Percentiles rank a stretch among this genome's conserved stretches.
Evolutionary conservation across 2,888 invertebrate species (phyloP).

Genomic region (Bursaphelenchus okinawaensis): DNA sequence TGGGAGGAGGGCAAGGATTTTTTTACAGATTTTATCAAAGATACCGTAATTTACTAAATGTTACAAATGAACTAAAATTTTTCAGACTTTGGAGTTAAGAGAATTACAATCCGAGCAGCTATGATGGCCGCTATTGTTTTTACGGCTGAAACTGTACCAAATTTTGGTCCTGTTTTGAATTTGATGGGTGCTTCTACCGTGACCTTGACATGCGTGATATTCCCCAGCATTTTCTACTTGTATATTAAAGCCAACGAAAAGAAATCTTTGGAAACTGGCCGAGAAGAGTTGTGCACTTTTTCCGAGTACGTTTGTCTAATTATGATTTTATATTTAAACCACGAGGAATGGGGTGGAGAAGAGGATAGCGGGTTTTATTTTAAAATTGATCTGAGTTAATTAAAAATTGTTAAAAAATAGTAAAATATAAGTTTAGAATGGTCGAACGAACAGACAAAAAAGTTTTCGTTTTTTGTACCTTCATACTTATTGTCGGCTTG

Average conservation of each 20-base stretch:
- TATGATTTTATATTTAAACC: background rate
- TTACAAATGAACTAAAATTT: background rate
- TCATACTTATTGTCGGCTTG: conserved; percentile 17
- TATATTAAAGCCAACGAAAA: conserved; percentile 25
- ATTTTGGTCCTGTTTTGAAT: conserved; percentile 34
- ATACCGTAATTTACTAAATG: background rate
- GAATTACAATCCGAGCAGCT: conserved; percentile 23
- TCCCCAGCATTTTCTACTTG: conserved; percentile 31
- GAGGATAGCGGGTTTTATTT: background rate
- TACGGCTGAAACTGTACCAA: conserved; percentile 31
- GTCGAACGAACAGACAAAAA: conserved; percentile 14
- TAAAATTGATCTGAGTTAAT: no score
- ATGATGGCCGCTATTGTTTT: conserved; percentile 28
- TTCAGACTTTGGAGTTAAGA: conserved; percentile 27
- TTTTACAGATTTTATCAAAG: no score
- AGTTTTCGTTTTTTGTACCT: conserved; percentile 15
- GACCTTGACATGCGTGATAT: conserved; percentile 25
- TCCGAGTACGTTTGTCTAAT: background rate
- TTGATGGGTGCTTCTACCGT: conserved; percentile 29
- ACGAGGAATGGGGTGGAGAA: background rate
- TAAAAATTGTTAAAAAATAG: no score
- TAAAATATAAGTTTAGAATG: conserved; percentile 18
- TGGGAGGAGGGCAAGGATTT: no score
- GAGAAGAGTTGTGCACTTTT: background rate
- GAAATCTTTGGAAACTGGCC: conserved; percentile 1